Conservation (phyloP, 2,888 invertebrate genomes). For the Adineta ricciae region DNA sequence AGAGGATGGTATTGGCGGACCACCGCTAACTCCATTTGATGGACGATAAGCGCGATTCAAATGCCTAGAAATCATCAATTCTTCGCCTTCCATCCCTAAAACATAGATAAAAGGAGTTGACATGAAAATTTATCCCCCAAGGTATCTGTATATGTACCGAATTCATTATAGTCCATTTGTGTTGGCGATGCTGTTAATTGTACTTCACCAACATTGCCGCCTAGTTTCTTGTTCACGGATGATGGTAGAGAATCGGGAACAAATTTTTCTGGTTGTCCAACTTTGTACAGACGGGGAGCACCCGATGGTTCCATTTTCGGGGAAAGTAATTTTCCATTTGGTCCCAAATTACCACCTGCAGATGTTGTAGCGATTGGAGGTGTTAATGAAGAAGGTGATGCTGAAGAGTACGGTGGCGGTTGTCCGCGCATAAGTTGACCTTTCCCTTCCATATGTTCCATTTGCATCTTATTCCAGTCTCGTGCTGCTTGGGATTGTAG, state of each 20-base stretch:
- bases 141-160: neutral
- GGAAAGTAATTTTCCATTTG: slow-evolving; percentile 26
- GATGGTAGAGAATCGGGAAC: neutral
- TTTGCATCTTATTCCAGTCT: slow-evolving; percentile 35
- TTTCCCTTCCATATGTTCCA: slow-evolving; percentile 41
- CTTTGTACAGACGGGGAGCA: neutral
- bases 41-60: slow-evolving; percentile 22
- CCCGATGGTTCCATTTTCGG: slow-evolving; percentile 29
- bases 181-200: slow-evolving; percentile 32
- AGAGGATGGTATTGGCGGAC: neutral
- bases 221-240: neutral
- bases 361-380: slow-evolving; percentile 34
- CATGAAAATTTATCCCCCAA: too few species aligned
- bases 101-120: neutral
- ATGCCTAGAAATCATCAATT: slow-evolving; percentile 32
- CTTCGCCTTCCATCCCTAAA: slow-evolving; percentile 31
- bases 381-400: slow-evolving; percentile 23
- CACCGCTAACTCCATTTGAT: neutral
- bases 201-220: neutral
- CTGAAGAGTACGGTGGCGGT: neutral
- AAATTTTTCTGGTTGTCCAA: slow-evolving; percentile 11
- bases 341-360: slow-evolving; percentile 31
- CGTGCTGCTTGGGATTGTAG: slow-evolving; percentile 36
- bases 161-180: slow-evolving; percentile 32
- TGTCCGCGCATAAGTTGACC: slow-evolving; percentile 38